phyloP scores from a whole-genome alignment of 2,797 vertebrate species.

The Esox masquinongy region DNA sequence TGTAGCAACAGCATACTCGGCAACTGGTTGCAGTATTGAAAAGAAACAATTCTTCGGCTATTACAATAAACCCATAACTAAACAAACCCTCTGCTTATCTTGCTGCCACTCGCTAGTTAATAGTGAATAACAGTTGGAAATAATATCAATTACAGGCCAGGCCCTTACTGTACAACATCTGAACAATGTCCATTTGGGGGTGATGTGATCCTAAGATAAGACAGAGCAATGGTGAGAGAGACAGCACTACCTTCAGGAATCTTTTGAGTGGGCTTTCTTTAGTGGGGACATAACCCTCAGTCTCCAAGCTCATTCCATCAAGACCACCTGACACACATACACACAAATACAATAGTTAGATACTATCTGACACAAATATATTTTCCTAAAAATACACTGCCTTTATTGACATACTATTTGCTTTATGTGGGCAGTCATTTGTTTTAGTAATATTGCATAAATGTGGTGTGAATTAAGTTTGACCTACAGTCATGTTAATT shows the following conservation, averaged over 20 bases:
- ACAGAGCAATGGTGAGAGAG: slow-evolving; percentile 3
- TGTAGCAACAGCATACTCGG: no score
- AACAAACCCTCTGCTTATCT: no score
- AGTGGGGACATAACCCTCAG: slow-evolving; percentile 74
- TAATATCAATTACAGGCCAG: no score
- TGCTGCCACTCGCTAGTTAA: no score
- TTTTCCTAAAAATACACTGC: background rate
- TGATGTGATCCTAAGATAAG: slow-evolving; percentile 6
- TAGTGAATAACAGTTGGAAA: no score
- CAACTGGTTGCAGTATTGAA: no score
- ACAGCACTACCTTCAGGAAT: slow-evolving; percentile 78
- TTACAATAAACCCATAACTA: no score
- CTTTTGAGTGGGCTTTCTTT: slow-evolving; percentile 81
- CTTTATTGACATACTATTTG: background rate
- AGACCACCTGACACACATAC: slow-evolving; percentile 69
- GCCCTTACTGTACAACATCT: slow-evolving; percentile 6
- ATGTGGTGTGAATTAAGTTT: slow-evolving; percentile 44
- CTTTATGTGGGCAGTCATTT: background rate
- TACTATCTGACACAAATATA: background rate
- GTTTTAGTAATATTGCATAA: slow-evolving; percentile 38
- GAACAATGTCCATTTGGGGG: slow-evolving; percentile 40
- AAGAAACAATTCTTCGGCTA: no score
- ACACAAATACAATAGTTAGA: slow-evolving; percentile 19
- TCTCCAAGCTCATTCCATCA: slow-evolving; percentile 74
- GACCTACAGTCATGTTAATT: slow-evolving; percentile 38